Evolutionary conservation across 2,888 invertebrate genomes (phyloP), one percentile per base, ranked within the genome.

Genomic region (Ichneumon xanthorius): DNA sequence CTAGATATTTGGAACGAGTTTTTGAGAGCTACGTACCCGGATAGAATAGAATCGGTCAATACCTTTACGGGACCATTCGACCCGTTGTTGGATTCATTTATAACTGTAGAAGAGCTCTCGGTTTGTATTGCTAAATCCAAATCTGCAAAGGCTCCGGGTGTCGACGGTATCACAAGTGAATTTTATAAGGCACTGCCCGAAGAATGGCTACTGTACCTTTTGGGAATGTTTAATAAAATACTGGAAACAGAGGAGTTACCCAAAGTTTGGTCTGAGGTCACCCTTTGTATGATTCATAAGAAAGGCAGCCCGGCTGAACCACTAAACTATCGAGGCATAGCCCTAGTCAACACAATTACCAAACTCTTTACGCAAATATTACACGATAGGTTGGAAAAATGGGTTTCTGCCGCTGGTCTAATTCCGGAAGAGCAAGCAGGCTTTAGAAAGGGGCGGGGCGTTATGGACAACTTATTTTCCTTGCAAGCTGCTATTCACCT

Each of bases 261-360:
- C 2, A 63, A 65, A n/a, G 22, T 45, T 2, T 86, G 86, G 84
- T 77, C 72, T 19, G 68, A 75, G n/a, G 48, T 72, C 16, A 65
- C 53, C 1, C 11, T 80, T 11, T 77, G 70, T 11, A 85, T 88
- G 53, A 63, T 89, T 4, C 82, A 82, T 48, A 89, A 89, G 40
- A 88, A 88, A 82, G 88, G 88, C 9, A 45, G 78, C 40, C 11
- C 16, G n/a, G 6, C 22, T 11, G 80, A 86, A 30, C 88, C 88
- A 7, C 4, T 45, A 4, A 89, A 89, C 65, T 88, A 89, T 65
- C 61, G 89, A 26, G 88, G 88, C 5, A 89, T 89, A 14, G 81
- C 88, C 11, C 76, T 90, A 1, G 55, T 85, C 1, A 88, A 33
- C 5, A 33, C 5, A 4, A 33, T 33, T 5, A 33, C 33, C 0